Evolutionary conservation across 2,113 vertebrate genomes (phyloP).

Genomic region (Grallaria varia): DNA sequence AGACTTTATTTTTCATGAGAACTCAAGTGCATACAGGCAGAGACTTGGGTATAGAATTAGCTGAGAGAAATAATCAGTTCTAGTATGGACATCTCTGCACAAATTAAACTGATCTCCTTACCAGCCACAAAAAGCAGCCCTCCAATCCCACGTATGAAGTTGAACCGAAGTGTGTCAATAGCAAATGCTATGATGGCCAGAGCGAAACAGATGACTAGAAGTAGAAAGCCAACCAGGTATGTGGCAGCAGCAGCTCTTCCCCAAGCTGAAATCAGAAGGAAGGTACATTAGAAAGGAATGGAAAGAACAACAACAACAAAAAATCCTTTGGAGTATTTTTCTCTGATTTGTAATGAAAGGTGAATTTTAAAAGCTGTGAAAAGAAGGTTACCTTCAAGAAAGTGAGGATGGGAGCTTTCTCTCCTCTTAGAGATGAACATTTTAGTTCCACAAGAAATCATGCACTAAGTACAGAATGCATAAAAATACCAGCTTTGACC

Average conservation of each 20-base stretch:
- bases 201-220: slow-evolving; percentile 65
- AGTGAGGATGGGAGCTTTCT: not conserved
- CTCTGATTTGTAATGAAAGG: not conserved
- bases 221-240: slow-evolving; percentile 57
- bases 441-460: not conserved
- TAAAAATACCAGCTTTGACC: not conserved
- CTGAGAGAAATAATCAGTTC: not conserved
- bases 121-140: slow-evolving; percentile 63
- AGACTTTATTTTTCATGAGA: not conserved
- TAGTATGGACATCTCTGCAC: not conserved
- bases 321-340: not conserved
- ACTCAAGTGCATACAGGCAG: not conserved
- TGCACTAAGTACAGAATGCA: not conserved
- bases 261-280: slow-evolving; percentile 62
- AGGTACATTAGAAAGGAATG: not conserved
- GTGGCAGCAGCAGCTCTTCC: slow-evolving; percentile 64
- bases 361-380: not conserved
- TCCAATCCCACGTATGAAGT: slow-evolving; percentile 67
- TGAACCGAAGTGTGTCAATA: slow-evolving; percentile 56
- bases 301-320: too few relatives aligned
- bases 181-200: slow-evolving; percentile 72
- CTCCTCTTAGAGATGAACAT: not conserved
- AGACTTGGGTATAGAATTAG: not conserved
- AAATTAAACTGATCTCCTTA: slow-evolving; percentile 28
- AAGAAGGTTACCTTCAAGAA: not conserved